These are phyloP conservation scores for Crepidodera aurea DNA, from an alignment of 2,888 invertebrate genomes.

Conservation along the genomic window DNA sequence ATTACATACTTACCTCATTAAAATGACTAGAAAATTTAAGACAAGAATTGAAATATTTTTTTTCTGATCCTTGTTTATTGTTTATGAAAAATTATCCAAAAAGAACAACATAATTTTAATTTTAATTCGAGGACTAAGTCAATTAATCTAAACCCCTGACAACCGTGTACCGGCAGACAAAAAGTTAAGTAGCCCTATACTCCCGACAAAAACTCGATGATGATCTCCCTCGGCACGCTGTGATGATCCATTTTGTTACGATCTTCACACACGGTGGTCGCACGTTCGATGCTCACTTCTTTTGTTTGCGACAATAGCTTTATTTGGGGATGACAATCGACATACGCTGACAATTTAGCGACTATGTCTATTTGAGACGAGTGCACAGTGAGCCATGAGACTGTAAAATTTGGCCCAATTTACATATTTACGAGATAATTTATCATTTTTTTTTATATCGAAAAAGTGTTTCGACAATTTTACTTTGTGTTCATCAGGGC, in stretches of 20 bases:
- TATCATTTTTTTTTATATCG: too few species aligned
- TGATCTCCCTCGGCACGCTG: constrained; percentile 37
- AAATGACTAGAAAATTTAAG: too few species aligned
- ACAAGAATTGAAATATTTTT: too few species aligned
- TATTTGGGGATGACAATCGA: constrained; percentile 61
- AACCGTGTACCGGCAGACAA: constrained; percentile 22
- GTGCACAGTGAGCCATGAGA: constrained; percentile 40
- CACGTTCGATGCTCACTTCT: constrained; percentile 60
- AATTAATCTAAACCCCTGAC: constrained; percentile 20
- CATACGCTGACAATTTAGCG: constrained; percentile 59
- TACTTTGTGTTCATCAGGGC: too few species aligned
- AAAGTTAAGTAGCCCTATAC: constrained; percentile 44
- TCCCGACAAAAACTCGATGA: constrained; percentile 40
- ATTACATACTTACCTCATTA: too few species aligned
- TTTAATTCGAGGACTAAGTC: neutral
- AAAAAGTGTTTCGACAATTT: too few species aligned
- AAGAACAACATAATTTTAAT: too few species aligned
- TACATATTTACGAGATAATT: too few species aligned
- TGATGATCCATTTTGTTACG: constrained; percentile 34
- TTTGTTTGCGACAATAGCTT: constrained; percentile 59
- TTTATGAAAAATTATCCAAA: too few species aligned
- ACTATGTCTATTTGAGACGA: constrained; percentile 52
- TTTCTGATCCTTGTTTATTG: too few species aligned
- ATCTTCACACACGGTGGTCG: constrained; percentile 46
- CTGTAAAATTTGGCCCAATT: neutral